Evolutionary conservation across 2,797 vertebrate species (phyloP).

Genomic region (Kryptolebias ocellatus): DNA sequence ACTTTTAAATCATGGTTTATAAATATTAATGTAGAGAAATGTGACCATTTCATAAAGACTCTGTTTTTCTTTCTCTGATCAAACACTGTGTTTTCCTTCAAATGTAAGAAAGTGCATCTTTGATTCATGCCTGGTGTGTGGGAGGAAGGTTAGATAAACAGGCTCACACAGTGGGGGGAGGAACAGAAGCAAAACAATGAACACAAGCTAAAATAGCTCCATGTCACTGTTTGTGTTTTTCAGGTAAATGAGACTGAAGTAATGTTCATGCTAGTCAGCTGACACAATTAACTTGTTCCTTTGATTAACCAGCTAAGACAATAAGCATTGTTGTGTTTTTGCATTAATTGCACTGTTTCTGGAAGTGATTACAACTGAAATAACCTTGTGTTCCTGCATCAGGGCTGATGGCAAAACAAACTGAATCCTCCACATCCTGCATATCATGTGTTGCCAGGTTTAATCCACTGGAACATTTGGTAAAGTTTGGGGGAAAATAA

Average conservation of each 20-base stretch:
- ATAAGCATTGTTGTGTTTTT: slow-evolving; percentile 20
- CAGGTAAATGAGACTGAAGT: slow-evolving; percentile 16
- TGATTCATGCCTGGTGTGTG: slow-evolving; percentile 35
- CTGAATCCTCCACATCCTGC: not conserved
- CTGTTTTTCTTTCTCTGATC: slow-evolving; percentile 4
- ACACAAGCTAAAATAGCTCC: slow-evolving; percentile 17
- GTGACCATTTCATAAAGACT: slow-evolving; percentile 1
- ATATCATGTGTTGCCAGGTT: not conserved
- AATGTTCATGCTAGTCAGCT: slow-evolving; percentile 15
- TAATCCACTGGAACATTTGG: not conserved
- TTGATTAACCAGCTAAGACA: slow-evolving; percentile 29
- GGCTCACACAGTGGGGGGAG: slow-evolving; percentile 1
- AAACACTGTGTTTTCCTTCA: slow-evolving; percentile 7
- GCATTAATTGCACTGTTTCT: slow-evolving; percentile 15
- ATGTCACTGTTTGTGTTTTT: slow-evolving; percentile 12
- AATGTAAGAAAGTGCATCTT: slow-evolving; percentile 25
- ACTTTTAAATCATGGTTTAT: not conserved
- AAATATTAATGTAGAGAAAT: not conserved
- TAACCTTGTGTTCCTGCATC: not conserved
- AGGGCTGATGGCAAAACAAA: not conserved
- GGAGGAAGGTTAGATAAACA: slow-evolving; percentile 36
- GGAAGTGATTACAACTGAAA: slow-evolving; percentile 16
- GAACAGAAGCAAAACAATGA: slow-evolving; percentile 8
- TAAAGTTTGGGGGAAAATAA: not conserved
- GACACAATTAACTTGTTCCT: slow-evolving; percentile 9